Percentiles rank a stretch among this genome's conserved stretches.
Conservation (phyloP, 2,888 invertebrate species). For the Erynnis tages region DNA sequence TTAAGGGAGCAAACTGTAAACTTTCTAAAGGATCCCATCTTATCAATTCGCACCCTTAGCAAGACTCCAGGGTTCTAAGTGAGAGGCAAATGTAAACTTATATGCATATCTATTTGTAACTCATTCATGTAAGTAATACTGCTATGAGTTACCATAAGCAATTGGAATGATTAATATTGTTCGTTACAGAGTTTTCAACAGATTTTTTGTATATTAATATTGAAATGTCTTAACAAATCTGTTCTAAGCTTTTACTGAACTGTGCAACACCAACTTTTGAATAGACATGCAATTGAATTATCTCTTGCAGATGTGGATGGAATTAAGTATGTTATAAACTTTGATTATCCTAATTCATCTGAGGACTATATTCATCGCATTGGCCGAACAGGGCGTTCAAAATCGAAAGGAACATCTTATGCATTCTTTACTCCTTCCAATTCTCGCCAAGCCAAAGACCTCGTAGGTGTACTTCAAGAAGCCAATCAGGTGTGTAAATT, state of each 20-base stretch:
- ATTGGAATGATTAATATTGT: conserved; percentile 28
- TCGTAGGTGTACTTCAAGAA: conserved; percentile 93
- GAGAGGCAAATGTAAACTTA: conserved; percentile 73
- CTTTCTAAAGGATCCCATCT: conserved; percentile 16
- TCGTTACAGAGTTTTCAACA: conserved; percentile 35
- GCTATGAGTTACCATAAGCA: conserved; percentile 64
- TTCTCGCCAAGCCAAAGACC: conserved; percentile 92
- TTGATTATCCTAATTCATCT: conserved; percentile 96
- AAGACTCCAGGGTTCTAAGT: conserved; percentile 80
- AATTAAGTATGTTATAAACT: conserved; percentile 97
- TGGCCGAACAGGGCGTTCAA: conserved; percentile 94
- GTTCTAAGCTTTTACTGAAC: conserved; percentile 36
- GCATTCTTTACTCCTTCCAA: conserved; percentile 97
- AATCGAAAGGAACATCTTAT: conserved; percentile 94
- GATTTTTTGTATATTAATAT: conserved; percentile 27
- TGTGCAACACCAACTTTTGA: conserved; percentile 2
- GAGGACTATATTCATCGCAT: conserved; percentile 98
- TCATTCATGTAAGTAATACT: conserved; percentile 77
- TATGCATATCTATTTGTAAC: conserved; percentile 69
- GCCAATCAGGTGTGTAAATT: conserved; percentile 89
- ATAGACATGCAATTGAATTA: not conserved
- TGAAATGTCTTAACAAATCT: conserved; percentile 27
- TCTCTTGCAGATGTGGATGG: conserved; percentile 93
- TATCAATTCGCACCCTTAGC: conserved; percentile 57
- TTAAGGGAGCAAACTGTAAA: conserved; percentile 54